A percentile compares a stretch with the other conserved stretches of the same genome.
Evolutionary conservation across 2,888 invertebrate species (phyloP).

Genomic region (Drosophila paucipuncta): DNA sequence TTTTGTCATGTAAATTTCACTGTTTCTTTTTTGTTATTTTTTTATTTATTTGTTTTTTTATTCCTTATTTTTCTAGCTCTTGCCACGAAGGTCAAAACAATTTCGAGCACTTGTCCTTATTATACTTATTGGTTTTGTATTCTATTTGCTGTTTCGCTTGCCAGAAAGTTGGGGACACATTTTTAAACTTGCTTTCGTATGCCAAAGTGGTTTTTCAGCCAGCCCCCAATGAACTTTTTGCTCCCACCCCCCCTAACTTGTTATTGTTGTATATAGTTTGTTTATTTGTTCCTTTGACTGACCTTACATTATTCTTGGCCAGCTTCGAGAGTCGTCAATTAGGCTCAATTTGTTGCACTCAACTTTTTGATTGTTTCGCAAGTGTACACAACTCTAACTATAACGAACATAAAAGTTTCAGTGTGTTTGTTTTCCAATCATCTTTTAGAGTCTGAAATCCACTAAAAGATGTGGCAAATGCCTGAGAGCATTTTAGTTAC

Average conservation of each 20-base stretch:
- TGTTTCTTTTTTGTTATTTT: not conserved
- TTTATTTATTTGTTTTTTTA: not conserved
- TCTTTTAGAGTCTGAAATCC: not conserved
- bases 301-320: slow-evolving; percentile 23
- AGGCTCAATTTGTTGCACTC: slow-evolving; percentile 55
- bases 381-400: slow-evolving; percentile 1
- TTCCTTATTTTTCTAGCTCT: not conserved
- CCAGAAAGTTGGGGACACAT: slow-evolving; percentile 32
- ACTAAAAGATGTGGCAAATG: not conserved
- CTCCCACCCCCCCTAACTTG: slow-evolving; percentile 1
- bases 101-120: slow-evolving; percentile 11
- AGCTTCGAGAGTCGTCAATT: slow-evolving; percentile 44
- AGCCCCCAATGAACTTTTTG: slow-evolving; percentile 18
- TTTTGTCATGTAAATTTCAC: slow-evolving; percentile 11
- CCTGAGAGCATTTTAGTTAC: not conserved
- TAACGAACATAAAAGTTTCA: slow-evolving; percentile 4
- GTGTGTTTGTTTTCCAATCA: not conserved
- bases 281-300: slow-evolving; percentile 24
- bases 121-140: not conserved
- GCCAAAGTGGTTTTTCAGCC: slow-evolving; percentile 39
- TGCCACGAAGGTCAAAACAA: slow-evolving; percentile 29
- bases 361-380: slow-evolving; percentile 54
- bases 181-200: slow-evolving; percentile 45
- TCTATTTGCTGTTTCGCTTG: slow-evolving; percentile 10
- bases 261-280: slow-evolving; percentile 21